phyloP scores from a whole-genome alignment of 1,140 invertebrate species.

The Pentalonia nigronervosa region DNA sequence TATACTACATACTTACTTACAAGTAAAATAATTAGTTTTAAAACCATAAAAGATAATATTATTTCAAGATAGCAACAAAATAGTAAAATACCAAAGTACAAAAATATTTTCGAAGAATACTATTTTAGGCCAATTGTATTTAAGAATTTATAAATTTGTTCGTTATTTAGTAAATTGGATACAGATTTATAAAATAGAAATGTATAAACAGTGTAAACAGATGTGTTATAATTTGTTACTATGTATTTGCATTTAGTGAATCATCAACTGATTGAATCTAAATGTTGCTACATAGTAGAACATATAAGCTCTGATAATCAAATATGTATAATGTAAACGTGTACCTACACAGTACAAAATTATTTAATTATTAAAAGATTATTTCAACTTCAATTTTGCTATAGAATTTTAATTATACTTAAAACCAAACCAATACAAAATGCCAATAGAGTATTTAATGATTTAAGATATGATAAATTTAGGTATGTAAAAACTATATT shows the following conservation, averaged over 20 bases:
- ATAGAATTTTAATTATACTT: background rate
- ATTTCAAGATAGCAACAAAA: background rate
- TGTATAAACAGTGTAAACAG: background rate
- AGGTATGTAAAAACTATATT: background rate
- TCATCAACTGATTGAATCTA: background rate
- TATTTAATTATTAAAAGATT: background rate
- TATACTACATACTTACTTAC: background rate
- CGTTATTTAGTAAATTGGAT: background rate
- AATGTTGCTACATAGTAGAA: background rate
- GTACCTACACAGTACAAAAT: background rate
- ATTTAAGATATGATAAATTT: background rate
- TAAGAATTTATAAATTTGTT: background rate
- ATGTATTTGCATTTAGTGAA: slow-evolving; percentile 17
- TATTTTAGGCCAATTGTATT: background rate
- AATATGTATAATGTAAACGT: background rate
- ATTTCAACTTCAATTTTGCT: background rate
- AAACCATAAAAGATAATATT: background rate
- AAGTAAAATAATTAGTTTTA: background rate
- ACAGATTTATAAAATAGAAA: background rate
- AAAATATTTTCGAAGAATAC: background rate
- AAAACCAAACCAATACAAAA: background rate
- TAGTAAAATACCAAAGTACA: background rate
- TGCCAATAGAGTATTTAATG: background rate
- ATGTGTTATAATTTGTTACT: background rate
- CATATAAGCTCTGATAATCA: background rate